These are phyloP conservation scores for Sarcophaga variegata DNA, from an alignment of 2,888 invertebrate genomes.

Conservation along the genomic window DNA sequence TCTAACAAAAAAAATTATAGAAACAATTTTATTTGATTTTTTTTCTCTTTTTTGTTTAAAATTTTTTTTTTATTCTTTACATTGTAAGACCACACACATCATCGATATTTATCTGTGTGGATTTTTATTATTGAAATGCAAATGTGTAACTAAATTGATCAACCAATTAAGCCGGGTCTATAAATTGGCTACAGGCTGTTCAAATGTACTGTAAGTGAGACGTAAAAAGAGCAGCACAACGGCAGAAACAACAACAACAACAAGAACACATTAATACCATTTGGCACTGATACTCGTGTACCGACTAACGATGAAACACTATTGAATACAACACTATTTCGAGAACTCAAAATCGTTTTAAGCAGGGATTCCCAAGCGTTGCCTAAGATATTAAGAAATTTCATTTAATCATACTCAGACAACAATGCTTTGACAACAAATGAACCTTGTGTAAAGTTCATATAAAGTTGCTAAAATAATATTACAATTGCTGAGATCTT, in stretches of 20 bases:
- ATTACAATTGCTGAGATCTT: too few species aligned
- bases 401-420: too few species aligned
- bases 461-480: too few species aligned
- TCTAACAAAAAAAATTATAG: neutral
- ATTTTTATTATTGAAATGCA: slow-evolving; percentile 45
- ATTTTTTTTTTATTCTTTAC: neutral
- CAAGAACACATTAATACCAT: neutral
- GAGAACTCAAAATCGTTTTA: neutral
- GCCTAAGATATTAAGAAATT: neutral
- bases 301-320: neutral
- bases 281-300: neutral
- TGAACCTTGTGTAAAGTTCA: too few species aligned
- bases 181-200: slow-evolving; percentile 44
- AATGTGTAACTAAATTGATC: slow-evolving; percentile 57
- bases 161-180: slow-evolving; percentile 51
- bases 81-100: slow-evolving; percentile 54
- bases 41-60: too few species aligned
- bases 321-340: neutral
- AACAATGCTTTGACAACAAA: too few species aligned
- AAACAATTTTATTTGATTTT: too few species aligned
- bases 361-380: slow-evolving; percentile 20
- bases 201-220: slow-evolving; percentile 38
- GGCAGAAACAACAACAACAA: too few species aligned
- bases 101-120: neutral
- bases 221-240: slow-evolving; percentile 1